These are phyloP conservation scores for Chrysotoxum bicinctum DNA, from an alignment of 2,888 invertebrate species.

Conservation along the genomic window DNA sequence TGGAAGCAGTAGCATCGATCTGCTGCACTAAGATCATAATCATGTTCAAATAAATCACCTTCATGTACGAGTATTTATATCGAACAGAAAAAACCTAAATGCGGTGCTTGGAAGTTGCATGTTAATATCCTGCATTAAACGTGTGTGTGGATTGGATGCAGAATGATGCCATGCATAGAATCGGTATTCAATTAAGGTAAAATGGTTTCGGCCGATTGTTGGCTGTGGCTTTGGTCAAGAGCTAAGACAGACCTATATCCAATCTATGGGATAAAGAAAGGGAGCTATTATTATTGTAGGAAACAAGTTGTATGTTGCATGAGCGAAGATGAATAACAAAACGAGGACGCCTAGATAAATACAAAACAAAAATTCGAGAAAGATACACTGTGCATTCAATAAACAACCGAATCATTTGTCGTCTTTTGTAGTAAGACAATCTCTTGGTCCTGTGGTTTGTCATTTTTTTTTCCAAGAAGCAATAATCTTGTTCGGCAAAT, in stretches of 20 bases:
- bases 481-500: conserved; percentile 41
- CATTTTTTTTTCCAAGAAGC: not conserved
- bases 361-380: not conserved
- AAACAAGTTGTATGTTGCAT: not conserved
- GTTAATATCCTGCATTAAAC: conserved; percentile 8
- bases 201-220: conserved; percentile 58
- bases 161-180: conserved; percentile 12
- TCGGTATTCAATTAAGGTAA: conserved; percentile 67
- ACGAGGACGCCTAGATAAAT: not conserved
- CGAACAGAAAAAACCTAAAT: conserved; percentile 33
- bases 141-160: not conserved
- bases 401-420: conserved; percentile 31
- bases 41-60: conserved; percentile 70
- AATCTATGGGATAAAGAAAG: not conserved
- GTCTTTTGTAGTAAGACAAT: not conserved
- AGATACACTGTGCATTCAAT: not conserved
- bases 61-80: conserved; percentile 4
- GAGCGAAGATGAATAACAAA: not conserved
- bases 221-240: conserved; percentile 6
- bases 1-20: conserved; percentile 33
- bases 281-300: not conserved
- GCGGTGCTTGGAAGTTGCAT: conserved; percentile 43
- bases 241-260: not conserved
- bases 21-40: conserved; percentile 64
- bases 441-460: conserved; percentile 17